These are phyloP conservation scores for Chlorodrepanis virens DNA, from an alignment of 2,113 vertebrate species.

Conservation along the genomic window DNA sequence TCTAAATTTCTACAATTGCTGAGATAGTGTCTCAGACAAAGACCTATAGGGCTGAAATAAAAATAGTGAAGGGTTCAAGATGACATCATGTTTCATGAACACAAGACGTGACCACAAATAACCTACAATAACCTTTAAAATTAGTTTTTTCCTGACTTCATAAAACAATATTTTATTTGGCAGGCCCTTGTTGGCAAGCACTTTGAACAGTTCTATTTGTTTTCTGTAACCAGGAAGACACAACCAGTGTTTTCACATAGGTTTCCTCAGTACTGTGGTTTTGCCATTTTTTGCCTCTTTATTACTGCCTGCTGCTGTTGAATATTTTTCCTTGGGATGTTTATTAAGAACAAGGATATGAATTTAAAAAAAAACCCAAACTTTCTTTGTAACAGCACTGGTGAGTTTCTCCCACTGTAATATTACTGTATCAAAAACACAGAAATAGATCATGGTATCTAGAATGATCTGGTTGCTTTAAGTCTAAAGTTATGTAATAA, in stretches of 20 bases:
- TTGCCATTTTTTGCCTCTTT: conserved; percentile 78
- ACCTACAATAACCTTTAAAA: conserved; percentile 85
- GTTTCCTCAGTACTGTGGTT: conserved; percentile 78
- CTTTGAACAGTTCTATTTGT: conserved; percentile 80
- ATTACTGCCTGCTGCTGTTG: conserved; percentile 71
- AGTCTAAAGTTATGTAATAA: conserved; percentile 64
- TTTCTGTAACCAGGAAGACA: conserved; percentile 86
- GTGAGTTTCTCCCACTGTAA: conserved; percentile 50
- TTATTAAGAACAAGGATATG: conserved; percentile 76
- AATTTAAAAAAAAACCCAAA: neutral
- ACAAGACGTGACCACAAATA: conserved; percentile 84
- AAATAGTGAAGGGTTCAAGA: conserved; percentile 73
- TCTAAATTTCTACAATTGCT: conserved; percentile 62
- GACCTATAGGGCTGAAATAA: conserved; percentile 68
- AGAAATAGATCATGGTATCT: conserved; percentile 50
- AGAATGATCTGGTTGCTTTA: conserved; percentile 48
- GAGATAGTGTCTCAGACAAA: conserved; percentile 69
- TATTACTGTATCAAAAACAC: conserved; percentile 49
- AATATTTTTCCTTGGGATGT: conserved; percentile 72
- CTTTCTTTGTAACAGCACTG: conserved; percentile 51
- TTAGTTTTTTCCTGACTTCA: conserved; percentile 87
- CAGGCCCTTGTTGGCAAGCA: conserved; percentile 72
- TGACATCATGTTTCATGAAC: conserved; percentile 80
- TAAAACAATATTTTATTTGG: conserved; percentile 87
- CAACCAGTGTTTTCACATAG: conserved; percentile 80